Evolutionary conservation across 2,113 vertebrate species (phyloP), one percentile per base, ranked within the genome.

Genomic region (Scomber japonicus): DNA sequence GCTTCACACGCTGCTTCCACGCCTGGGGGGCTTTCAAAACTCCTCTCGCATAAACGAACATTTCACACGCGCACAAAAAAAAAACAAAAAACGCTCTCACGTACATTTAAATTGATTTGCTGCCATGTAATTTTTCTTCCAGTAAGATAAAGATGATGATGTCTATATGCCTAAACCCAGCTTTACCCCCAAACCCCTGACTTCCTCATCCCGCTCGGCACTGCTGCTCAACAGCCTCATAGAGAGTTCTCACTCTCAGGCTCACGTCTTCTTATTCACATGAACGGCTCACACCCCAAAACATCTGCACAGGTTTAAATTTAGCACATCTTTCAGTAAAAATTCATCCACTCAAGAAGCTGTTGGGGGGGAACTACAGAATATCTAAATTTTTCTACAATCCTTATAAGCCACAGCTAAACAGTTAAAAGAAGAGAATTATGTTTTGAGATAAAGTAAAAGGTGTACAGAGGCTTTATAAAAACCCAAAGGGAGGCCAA

Each of bases 1-100:
- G 96, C 90, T 99, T 99, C 87, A 97, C 94, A 0, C 97, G 97
- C 89, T 99, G 98, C 95, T 99, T 99, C 94, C 98, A 99, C 0
- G 97, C 96, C 89, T 99, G 98, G 98, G 96, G 98, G 0, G 51
- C 88, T 19, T 99, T 98, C 94, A 97, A 96, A 80, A 96, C 97
- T 0, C 91, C 97, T 0, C 97, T 71, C 0, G 87, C 96, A 5
- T 99, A 96, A 81, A 91, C 24, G 1, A 57, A 64, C 76, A 16
- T 50, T 50, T 7, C n/a, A 35, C 27, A 31, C 30, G 62, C 12
- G 60, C 79, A 79, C 40, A 53, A 2, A 27, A 27, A 27, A 40
- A 35, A 8, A 35, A 35, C 4, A 35, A 35, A 17, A 54, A 73
- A 59, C n/a, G 19, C 80, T 75, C 57, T 19, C 54, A 50, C 49